Percentiles rank a stretch among this genome's conserved stretches.
Evolutionary conservation across 2,797 vertebrate species (phyloP).

Genomic region (Eulemur albifrons): DNA sequence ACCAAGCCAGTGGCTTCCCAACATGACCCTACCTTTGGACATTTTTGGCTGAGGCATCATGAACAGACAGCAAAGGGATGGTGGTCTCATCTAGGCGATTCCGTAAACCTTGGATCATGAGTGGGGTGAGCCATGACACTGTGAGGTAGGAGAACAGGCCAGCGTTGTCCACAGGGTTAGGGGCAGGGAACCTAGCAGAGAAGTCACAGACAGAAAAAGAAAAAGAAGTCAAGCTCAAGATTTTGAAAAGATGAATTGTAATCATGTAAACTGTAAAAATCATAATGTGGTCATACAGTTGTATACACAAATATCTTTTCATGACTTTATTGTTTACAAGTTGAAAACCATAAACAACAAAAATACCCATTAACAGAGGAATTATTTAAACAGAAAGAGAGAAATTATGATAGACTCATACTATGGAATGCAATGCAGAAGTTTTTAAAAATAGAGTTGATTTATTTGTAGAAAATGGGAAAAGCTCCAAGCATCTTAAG

Average conservation of each 20-base stretch:
- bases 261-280: neutral
- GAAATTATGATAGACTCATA: too few species aligned
- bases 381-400: neutral
- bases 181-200: neutral
- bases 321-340: neutral
- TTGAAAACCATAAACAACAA: neutral
- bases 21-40: slow-evolving; percentile 15
- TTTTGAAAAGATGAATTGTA: neutral
- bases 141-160: slow-evolving; percentile 50
- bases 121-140: neutral
- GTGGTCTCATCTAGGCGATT: neutral
- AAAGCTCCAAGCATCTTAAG: neutral
- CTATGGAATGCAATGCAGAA: neutral
- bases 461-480: neutral
- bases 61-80: neutral
- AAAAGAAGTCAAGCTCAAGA: neutral
- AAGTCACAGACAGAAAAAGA: neutral
- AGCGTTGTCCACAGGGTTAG: slow-evolving; percentile 19
- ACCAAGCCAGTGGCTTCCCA: neutral
- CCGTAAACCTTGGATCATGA: neutral
- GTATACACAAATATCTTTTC: neutral
- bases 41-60: neutral
- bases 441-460: neutral
- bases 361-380: neutral
- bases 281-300: neutral